Evolutionary conservation across 2,113 vertebrate species (phyloP), one percentile per base, ranked within the genome.

Genomic region (Stigmatopora argus): DNA sequence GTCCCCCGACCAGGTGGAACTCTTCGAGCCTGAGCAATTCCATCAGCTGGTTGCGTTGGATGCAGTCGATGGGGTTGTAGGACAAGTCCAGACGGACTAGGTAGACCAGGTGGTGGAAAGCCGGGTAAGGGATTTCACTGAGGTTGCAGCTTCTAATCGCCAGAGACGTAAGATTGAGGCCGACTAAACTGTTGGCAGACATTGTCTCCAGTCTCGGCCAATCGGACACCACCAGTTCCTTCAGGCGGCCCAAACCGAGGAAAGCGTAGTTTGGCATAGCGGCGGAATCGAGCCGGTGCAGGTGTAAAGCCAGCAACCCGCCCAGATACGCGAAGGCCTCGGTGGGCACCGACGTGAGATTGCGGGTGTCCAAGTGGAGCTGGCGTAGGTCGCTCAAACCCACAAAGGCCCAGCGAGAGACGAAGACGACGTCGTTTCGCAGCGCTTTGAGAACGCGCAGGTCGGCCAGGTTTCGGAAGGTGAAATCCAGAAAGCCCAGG

Each of bases 401-500:
- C 0, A 67, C 8, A 3, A 96, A 96, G 2, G 93, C 93, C 13
- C 88, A 89, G 0, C 83, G 77, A 6, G 93, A 90, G 68, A 96
- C 80, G 19, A 93, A 94, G 31, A 94, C 88, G 45, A 94, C 61
- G 31, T 92, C 92, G 60, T 94, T 94, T 58, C 91, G 86, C 1
- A 85, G 85, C 0, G 83, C 83, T 59, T 84, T 89, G 34, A 93
- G 73, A 44, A 83, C 85, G 73, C 78, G 83, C 17, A 96, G 88
- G 21, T 69, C 78, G 0, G 66, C 49, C 46, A 94, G 81, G 57
- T 92, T 90, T 4, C 77, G 60, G 71, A 96, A 96, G 3, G 91
- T 91, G 64, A 91, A 91, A 18, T 95, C 94, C 3, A 95, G 83
- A 55, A 96, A 89, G 46, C 96, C 88, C 26, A 95, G 90, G 3